Evolutionary conservation across 2,888 invertebrate species (phyloP), one percentile per base, ranked within the genome.

Genomic region (Rhabditoides inermis): DNA sequence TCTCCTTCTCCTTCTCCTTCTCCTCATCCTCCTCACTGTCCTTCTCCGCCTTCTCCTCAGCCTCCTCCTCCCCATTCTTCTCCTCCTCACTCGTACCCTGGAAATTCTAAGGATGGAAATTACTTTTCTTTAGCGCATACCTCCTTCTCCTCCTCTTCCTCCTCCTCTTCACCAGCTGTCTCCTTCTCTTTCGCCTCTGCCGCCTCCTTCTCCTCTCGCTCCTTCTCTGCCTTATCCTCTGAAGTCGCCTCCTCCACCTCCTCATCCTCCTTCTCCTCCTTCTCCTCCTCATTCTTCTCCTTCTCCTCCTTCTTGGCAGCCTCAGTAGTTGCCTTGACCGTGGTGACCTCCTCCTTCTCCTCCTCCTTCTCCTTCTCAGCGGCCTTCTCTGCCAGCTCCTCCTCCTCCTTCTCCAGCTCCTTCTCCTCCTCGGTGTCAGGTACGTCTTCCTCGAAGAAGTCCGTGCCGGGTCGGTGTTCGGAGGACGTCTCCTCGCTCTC

Each of bases 371-470:
- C 49, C 45, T 53, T 48, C n/a, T 53, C 53, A 3, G 28, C 51
- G 35, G 45, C 30, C 32, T 52, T 47, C 2, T 47, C 58, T 28
- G 49, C 51, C 18, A 37, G 49, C 28, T 55, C 56, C 23, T 50
- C 52, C 35, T 53, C 57, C 2, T 50, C 48, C 47, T 48, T 51
- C 39, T 47, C 53, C 27, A 56, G 55, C 25, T 60, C 56, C 36
- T 58, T 50, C 32, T 45, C 45, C 15, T 54, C n/a, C n/a, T n/a
- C 63, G 5, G 58, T 56, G n/a, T n/a, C n/a, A n/a, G n/a, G n/a
- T n/a, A n/a, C n/a, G n/a, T n/a, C n/a, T n/a, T n/a, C n/a, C 23
- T 58, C 59, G 45, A 63, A 63, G 61, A 63, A 63, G 49, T 63
- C 56, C 10, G 63, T 63, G 41, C 60, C 60, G 10, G 40, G 40